A percentile compares a stretch with the other conserved stretches of the same genome.
phyloP scores from a whole-genome alignment of 1,140 invertebrate genomes.

The Ceratosolen fusciceps region DNA sequence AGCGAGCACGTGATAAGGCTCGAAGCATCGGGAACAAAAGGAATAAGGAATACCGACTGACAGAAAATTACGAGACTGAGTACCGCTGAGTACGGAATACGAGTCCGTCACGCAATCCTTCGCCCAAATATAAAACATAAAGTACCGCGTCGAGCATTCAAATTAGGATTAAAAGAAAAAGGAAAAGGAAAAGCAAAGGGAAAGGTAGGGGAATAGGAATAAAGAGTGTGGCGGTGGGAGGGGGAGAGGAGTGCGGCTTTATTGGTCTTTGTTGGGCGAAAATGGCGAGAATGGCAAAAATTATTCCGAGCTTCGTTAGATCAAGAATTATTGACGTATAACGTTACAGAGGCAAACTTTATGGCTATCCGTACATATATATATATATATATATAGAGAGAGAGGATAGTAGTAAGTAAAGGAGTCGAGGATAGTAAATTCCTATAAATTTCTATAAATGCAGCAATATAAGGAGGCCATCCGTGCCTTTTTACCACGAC shows the following conservation, averaged over 20 bases:
- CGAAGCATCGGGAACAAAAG: conserved; percentile 39
- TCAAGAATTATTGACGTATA: neutral
- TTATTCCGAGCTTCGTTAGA: conserved; percentile 2
- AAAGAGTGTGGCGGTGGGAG: no score
- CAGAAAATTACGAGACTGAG: conserved; percentile 43
- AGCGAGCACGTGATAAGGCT: conserved; percentile 16
- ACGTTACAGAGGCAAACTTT: no score
- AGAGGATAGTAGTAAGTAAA: no score
- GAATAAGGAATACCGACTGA: conserved; percentile 44
- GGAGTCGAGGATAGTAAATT: no score
- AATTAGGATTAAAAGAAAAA: conserved; percentile 6
- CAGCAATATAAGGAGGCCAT: no score
- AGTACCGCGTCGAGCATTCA: conserved; percentile 1
- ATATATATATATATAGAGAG: no score
- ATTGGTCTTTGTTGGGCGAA: conserved; percentile 32
- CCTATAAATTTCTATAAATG: no score
- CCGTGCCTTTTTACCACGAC: no score
- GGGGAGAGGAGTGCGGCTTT: conserved; percentile 13
- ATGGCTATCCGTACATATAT: no score
- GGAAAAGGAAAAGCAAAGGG: no score
- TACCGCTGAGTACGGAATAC: conserved; percentile 39
- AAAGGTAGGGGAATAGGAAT: no score
- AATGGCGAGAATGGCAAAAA: no score
- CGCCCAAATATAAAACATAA: conserved; percentile 33
- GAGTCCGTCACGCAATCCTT: conserved; percentile 34